Percentiles rank a stretch among this genome's conserved stretches.
Conservation (phyloP, 2,888 invertebrate species). For the Himalopsyche japonica region DNA sequence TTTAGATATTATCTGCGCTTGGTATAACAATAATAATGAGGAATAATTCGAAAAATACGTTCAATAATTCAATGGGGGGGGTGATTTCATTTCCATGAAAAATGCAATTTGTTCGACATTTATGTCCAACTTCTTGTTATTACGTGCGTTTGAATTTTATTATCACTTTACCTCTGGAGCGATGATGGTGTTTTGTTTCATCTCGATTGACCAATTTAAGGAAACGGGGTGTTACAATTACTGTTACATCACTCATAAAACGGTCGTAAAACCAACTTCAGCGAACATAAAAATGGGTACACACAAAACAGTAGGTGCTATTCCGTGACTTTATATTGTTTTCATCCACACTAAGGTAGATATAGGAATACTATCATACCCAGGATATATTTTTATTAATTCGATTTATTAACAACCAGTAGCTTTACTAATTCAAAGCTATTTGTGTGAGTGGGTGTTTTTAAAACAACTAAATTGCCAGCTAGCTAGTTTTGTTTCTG, state of each 20-base stretch:
- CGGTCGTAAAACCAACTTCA: constrained; percentile 39
- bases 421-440: too few relatives aligned
- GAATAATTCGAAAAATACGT: neutral
- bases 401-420: neutral
- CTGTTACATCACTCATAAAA: constrained; percentile 40
- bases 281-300: constrained; percentile 38
- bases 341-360: neutral
- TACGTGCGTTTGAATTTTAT: constrained; percentile 28
- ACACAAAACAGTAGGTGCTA: constrained; percentile 26
- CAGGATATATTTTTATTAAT: neutral
- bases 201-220: constrained; percentile 42
- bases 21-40: neutral
- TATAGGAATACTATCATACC: neutral
- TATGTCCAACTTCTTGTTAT: constrained; percentile 19
- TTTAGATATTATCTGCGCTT: neutral
- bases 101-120: constrained; percentile 29
- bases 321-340: constrained; percentile 22
- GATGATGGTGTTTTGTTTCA: constrained; percentile 39
- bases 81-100: constrained; percentile 14
- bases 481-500: too few relatives aligned
- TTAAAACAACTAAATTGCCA: too few relatives aligned
- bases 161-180: constrained; percentile 32
- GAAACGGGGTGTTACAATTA: constrained; percentile 41
- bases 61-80: neutral
- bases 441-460: too few relatives aligned